Conservation (phyloP, 2,113 vertebrate species). For the Mustelus asterias region DNA sequence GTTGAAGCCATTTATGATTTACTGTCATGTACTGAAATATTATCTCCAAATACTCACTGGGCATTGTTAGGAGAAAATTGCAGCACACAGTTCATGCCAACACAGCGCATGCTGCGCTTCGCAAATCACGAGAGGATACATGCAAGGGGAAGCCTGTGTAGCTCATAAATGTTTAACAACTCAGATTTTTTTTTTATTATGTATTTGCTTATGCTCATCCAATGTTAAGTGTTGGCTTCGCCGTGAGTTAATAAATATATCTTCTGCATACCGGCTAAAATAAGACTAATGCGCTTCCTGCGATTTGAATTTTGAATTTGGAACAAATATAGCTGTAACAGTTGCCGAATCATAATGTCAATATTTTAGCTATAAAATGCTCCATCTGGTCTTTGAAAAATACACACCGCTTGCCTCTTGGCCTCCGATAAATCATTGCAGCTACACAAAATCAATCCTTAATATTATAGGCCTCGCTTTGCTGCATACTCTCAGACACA, state of each 20-base stretch:
- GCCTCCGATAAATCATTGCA: slow-evolving; percentile 16
- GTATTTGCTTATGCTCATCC: background rate
- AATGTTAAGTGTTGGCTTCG: background rate
- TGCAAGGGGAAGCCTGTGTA: background rate
- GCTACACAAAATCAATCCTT: slow-evolving; percentile 28
- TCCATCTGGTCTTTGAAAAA: slow-evolving; percentile 27
- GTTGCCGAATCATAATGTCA: background rate
- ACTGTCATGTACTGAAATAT: slow-evolving; percentile 38
- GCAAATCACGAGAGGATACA: slow-evolving; percentile 7
- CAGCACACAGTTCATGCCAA: slow-evolving; percentile 20
- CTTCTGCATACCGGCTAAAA: background rate
- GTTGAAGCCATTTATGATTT: slow-evolving; percentile 24
- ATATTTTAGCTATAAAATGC: slow-evolving; percentile 30
- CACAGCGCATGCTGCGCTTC: background rate
- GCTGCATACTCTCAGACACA: background rate
- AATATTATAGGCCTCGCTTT: slow-evolving; percentile 9
- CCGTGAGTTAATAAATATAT: background rate
- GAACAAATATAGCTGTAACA: slow-evolving; percentile 25
- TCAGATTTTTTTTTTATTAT: background rate
- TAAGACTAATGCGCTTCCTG: background rate
- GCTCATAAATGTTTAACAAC: slow-evolving; percentile 34
- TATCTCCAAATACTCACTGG: slow-evolving; percentile 36
- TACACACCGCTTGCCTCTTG: background rate
- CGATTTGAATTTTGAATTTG: background rate
- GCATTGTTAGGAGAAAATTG: slow-evolving; percentile 38